Evolutionary conservation across 2,888 invertebrate species (phyloP), one percentile per base, ranked within the genome.

Genomic region (Pocota personata): DNA sequence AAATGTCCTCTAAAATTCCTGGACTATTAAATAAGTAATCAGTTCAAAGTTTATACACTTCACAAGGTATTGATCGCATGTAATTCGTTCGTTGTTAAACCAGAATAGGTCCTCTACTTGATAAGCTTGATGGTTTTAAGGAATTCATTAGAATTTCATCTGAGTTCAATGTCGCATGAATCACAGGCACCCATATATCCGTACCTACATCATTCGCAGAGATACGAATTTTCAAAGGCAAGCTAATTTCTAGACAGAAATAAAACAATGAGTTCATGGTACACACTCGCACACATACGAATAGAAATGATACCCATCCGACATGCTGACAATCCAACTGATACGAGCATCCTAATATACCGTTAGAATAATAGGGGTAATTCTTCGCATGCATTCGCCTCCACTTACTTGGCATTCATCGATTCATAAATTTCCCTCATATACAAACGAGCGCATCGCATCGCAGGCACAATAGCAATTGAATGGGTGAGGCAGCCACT

Each of bases 371-470:
- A 78, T 71, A 55, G 52, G 50, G 62, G 43, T 55, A 71, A 71
- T 71, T 71, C 10, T 16, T 71, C 30, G 52, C 55, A 78, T 71
- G 71, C 57, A 64, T 57, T 71, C 35, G 71, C 30, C 37, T 72
- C 57, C 55, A 55, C 72, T 71, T 57, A 57, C 57, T 71, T 57
- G 71, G 60, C 64, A 79, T 79, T 79, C 55, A 71, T 71, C 55
- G 71, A 64, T 79, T 79, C 62, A 79, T 79, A 79, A 62, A 43
- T 75, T 62, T 60, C 14, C 57, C 52, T 27, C 27, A 27, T 10
- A 50, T n/a, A 12, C 30, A 32, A 55, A 35, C 21, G 43, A 52
- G 30, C 21, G 37, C 48, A 58, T 37, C 60, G n/a, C 69, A 27
- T 32, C 5, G 62, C 43, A 69, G 24, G 24, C 24, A 52, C 58